Conservation (phyloP, 2,113 vertebrate genomes). For the Hydrochoerus hydrochaeris region DNA sequence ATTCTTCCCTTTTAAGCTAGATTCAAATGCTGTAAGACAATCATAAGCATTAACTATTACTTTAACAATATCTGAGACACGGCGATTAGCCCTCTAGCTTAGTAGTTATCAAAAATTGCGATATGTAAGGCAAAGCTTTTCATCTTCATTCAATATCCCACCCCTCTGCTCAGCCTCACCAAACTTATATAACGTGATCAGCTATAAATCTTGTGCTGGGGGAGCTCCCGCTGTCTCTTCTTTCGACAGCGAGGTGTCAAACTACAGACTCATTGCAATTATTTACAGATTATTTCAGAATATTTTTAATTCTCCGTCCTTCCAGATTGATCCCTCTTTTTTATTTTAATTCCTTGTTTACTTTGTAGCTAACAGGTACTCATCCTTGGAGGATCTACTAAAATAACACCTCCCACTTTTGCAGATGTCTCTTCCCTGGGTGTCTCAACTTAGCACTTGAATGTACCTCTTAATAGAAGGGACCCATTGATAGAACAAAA, state of each 20-base stretch:
- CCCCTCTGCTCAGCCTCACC: background rate
- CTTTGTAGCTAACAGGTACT: background rate
- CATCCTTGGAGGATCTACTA: background rate
- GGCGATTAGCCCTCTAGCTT: slow-evolving; percentile 49
- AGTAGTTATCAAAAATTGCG: slow-evolving; percentile 52
- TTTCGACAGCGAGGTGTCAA: background rate
- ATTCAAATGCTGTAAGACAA: slow-evolving; percentile 78
- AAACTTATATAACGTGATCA: background rate
- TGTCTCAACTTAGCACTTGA: background rate
- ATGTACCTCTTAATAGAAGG: background rate
- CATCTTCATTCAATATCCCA: background rate
- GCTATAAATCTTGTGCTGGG: background rate
- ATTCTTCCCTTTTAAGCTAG: slow-evolving; percentile 76
- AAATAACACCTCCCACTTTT: background rate
- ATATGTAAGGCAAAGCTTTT: slow-evolving; percentile 44
- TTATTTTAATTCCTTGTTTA: background rate
- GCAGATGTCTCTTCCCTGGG: background rate
- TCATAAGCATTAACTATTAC: slow-evolving; percentile 79
- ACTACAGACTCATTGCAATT: background rate
- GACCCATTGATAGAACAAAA: background rate
- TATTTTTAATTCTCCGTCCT: background rate
- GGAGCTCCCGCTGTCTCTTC: background rate
- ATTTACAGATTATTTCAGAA: background rate
- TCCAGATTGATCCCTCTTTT: background rate
- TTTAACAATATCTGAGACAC: slow-evolving; percentile 73